These are phyloP conservation scores for Ammodytes marinus DNA, from an alignment of 2,113 vertebrate genomes.

Conservation along the genomic window DNA sequence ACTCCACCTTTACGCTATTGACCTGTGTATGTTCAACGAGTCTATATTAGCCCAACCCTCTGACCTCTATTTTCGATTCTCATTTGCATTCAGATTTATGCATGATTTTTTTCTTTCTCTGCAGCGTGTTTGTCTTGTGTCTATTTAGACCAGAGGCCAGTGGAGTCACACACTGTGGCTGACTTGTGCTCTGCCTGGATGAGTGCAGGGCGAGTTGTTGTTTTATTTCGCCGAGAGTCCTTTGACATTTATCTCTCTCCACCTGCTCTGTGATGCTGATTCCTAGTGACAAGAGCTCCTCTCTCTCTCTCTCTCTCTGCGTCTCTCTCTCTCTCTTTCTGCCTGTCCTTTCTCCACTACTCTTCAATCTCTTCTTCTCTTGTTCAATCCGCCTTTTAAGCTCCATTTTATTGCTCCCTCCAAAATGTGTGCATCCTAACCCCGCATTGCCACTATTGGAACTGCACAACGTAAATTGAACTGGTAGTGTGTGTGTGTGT, in stretches of 20 bases:
- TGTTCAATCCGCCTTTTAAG: conserved; percentile 12
- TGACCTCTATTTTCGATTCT: conserved; percentile 11
- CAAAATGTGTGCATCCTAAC: conserved; percentile 20
- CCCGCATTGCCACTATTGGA: conserved; percentile 29
- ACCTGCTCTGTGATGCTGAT: conserved; percentile 82
- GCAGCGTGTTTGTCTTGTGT: conserved; percentile 14
- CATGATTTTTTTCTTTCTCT: not conserved
- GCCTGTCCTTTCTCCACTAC: conserved; percentile 9
- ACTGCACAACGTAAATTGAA: conserved; percentile 64
- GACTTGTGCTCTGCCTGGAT: conserved; percentile 67
- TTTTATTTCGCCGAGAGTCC: conserved; percentile 80
- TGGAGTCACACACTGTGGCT: conserved; percentile 59
- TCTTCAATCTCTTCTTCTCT: conserved; percentile 22
- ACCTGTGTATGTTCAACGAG: conserved; percentile 12
- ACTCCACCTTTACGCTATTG: not conserved
- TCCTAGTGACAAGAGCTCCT: conserved; percentile 72
- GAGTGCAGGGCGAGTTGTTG: conserved; percentile 72
- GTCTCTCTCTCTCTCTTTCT: conserved; percentile 33
- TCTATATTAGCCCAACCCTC: not conserved
- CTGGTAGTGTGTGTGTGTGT: not conserved
- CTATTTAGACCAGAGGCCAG: conserved; percentile 59
- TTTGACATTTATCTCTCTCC: conserved; percentile 85
- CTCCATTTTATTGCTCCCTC: conserved; percentile 20
- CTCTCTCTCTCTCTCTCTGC: conserved; percentile 18
- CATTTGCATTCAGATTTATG: conserved; percentile 20